Evolutionary conservation across 2,113 vertebrate genomes (phyloP), one percentile per base, ranked within the genome.

Genomic region (Siniperca chuatsi): DNA sequence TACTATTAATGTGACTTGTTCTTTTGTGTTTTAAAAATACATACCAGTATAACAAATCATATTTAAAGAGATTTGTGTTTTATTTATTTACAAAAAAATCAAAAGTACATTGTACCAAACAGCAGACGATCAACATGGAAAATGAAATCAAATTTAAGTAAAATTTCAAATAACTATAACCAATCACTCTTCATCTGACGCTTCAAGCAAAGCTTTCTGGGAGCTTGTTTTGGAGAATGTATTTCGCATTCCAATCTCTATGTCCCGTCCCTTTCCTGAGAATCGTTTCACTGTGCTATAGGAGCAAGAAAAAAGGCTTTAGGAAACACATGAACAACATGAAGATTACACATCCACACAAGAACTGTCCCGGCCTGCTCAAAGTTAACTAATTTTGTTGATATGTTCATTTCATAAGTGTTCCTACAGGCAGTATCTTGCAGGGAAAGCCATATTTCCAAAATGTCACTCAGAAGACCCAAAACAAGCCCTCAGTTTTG

Each of bases 131-230:
- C 25, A 68, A 79, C 16, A 61, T 10, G 71, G 13, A 71, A 46
- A 44, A 33, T 11, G 0, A 73, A 70, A 60, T 64, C 18, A 35
- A 75, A 80, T 57, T 11, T 42, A 7, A 77, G 60, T 64, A 20
- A 42, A 84, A 60, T 40, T 46, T 21, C 37, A 33, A 6, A 78
- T 4, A 33, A 40, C 3, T 9, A 33, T 16, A n/a, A 66, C 1
- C 4, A n/a, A 58, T 90, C 90, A 96, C 21, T 96, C 96, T 87
- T 96, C 95, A n/a, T 97, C 96, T 0, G 96, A 96, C 21, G 94
- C 94, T 57, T 95, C 92, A 1, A 97, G 95, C 84, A 97, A 87
- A 76, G 94, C 94, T 83, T 96, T 96, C 61, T 96, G 92, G 11
- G 94, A 93, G 67, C 58, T 92, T 4, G 75, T 52, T 9, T 86